Conservation (phyloP, 2,888 invertebrate genomes). For the Diplazon laetatorius region DNA sequence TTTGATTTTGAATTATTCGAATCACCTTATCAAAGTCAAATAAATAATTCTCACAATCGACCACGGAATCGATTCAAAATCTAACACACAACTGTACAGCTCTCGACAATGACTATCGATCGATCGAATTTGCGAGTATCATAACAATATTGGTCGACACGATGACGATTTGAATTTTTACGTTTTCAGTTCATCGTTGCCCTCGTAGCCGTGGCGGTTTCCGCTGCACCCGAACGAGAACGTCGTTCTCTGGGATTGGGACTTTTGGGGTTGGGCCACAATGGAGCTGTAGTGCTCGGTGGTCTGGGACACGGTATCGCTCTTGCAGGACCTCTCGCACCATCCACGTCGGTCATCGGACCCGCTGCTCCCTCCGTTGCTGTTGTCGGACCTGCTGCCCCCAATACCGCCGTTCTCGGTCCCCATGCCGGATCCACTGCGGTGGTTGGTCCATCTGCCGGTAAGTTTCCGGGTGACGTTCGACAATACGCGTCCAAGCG, state of each 20-base stretch:
- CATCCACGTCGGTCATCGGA: slow-evolving; percentile 65
- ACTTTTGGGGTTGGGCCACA: slow-evolving; percentile 64
- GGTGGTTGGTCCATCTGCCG: slow-evolving; percentile 69
- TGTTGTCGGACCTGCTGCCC: slow-evolving; percentile 61
- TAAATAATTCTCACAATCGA: no score
- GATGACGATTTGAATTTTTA: not conserved
- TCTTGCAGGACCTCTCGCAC: slow-evolving; percentile 65
- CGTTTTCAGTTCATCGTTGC: slow-evolving; percentile 67
- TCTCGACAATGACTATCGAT: not conserved
- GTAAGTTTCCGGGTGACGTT: slow-evolving; percentile 46
- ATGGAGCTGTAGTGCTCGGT: slow-evolving; percentile 69
- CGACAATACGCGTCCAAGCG: no score
- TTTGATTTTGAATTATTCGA: not conserved
- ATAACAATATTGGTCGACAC: not conserved
- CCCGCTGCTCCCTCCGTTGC: slow-evolving; percentile 59
- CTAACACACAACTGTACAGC: no score
- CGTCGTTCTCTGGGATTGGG: slow-evolving; percentile 71
- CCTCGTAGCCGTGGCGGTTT: slow-evolving; percentile 66
- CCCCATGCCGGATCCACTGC: slow-evolving; percentile 65
- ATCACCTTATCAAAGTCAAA: no score
- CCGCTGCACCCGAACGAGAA: slow-evolving; percentile 70
- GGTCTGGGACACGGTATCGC: slow-evolving; percentile 64
- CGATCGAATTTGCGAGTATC: not conserved
- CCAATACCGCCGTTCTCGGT: slow-evolving; percentile 64
- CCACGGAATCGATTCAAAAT: no score